Base-by-base conservation (phyloP, 2,113 vertebrate species). In the Stegostoma tigrinum region DNA sequence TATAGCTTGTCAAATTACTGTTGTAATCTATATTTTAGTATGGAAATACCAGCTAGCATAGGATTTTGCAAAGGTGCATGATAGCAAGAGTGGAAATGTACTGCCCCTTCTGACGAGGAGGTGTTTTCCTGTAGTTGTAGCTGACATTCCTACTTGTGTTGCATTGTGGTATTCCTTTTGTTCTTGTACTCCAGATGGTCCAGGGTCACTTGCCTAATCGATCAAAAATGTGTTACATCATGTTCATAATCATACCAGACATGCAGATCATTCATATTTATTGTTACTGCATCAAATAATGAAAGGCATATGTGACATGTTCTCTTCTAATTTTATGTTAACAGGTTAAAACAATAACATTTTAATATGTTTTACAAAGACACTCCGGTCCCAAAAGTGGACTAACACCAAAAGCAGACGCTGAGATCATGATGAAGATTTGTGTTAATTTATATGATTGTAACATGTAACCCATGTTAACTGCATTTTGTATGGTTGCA, bases 221-320 rank as follows among this genome's bases (percentile, higher is more conserved):
- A 91, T 93, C 61, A 93, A 66, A 6, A 66, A 2, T 38, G 7
- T 93, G 38, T 93, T 66, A 66, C 89, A 91, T 91, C 55, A 91
- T 91, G 61, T 38, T 66, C 55, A 19, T 91, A 91, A 64, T 66
- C 55, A 91, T 61, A 67, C 64, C 89, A 42, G 61, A 38, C 61
- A 23, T 93, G 34, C 89, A 66, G 34, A 17, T 64, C 55, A 91
- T 66, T 91, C 64, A 67, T 64, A 93, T 93, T 67, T 67, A 93
- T 93, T 66, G 89, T 8, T 67, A 42, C 61, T 93, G n/a, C 61
- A 93, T 38, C 89, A 93, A n/a, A 93, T 93, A 93, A 93, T 67
- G 89, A 93, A 93, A 42, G 61, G n/a, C 89, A 93, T 93, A 64
- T 91, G 89, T 64, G 38, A 66, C n/a, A 15, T 91, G 89, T 93